Conservation (phyloP, 2,797 vertebrate genomes). For the Pipistrellus nathusii region DNA sequence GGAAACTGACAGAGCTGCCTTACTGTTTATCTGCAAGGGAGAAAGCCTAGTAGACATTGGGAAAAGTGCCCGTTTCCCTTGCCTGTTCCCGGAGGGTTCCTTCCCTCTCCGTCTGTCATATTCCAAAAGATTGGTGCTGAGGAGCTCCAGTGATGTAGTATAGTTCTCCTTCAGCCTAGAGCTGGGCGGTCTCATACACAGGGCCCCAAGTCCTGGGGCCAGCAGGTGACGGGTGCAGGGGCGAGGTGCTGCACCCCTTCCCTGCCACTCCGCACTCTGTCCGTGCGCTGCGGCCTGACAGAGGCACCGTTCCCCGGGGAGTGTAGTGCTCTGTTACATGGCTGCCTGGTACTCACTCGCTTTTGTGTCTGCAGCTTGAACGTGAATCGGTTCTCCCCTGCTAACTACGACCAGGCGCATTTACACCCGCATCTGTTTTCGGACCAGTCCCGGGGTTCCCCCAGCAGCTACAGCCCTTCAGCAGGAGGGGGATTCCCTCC, state of each 20-base stretch:
- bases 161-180: neutral
- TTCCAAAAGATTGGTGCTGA: neutral
- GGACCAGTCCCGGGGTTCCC: conserved; percentile 87
- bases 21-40: neutral
- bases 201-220: neutral
- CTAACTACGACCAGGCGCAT: conserved; percentile 95
- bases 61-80: neutral
- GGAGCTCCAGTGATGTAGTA: neutral
- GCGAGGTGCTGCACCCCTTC: no score
- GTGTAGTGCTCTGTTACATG: neutral
- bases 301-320: neutral
- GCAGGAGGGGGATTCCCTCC: conserved; percentile 90
- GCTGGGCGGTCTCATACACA: neutral
- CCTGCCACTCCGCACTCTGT: neutral
- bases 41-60: neutral
- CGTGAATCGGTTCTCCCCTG: conserved; percentile 92
- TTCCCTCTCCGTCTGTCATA: neutral
- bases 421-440: conserved; percentile 95
- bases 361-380: conserved; percentile 89
- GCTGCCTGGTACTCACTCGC: conserved; percentile 25
- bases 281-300: neutral
- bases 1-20: neutral
- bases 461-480: conserved; percentile 87
- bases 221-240: neutral
- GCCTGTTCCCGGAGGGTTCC: neutral